Conservation (phyloP, 1,140 invertebrate genomes). For the Archegozetes longisetosus region DNA sequence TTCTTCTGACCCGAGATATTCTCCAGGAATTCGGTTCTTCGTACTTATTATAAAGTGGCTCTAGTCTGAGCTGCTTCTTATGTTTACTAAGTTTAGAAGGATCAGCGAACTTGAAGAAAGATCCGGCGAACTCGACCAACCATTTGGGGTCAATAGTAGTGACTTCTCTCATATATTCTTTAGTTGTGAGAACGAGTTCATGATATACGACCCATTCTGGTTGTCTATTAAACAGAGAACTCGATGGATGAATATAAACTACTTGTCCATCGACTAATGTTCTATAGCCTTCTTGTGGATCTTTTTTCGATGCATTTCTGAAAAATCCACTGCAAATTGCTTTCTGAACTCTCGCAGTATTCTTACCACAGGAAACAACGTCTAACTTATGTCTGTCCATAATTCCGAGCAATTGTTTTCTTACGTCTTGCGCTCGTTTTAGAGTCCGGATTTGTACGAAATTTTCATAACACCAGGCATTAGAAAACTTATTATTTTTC, state of each 20-base stretch:
- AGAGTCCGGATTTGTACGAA: constrained; percentile 91
- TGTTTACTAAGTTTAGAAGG: constrained; percentile 97
- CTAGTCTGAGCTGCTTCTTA: constrained; percentile 96
- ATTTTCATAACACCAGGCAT: constrained; percentile 99
- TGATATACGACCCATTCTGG: constrained; percentile 99
- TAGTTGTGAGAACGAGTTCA: constrained; percentile 95
- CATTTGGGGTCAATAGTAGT: constrained; percentile 98
- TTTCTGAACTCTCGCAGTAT: constrained; percentile 88
- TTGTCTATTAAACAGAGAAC: constrained; percentile 88
- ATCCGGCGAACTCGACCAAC: constrained; percentile 96
- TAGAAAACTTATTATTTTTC: constrained; percentile 98
- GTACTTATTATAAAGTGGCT: constrained; percentile 97
- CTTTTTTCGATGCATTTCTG: constrained; percentile 95
- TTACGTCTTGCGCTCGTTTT: constrained; percentile 92
- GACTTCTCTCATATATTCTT: constrained; percentile 98
- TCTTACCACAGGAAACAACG: constrained; percentile 88
- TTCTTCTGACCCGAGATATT: constrained; percentile 78
- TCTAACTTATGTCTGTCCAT: constrained; percentile 97
- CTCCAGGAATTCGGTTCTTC: constrained; percentile 98
- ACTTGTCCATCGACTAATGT: constrained; percentile 95
- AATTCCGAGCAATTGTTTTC: constrained; percentile 92
- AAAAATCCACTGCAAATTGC: constrained; percentile 98
- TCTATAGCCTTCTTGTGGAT: constrained; percentile 96
- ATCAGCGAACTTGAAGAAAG: constrained; percentile 98
- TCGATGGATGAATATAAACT: constrained; percentile 97